Base-by-base conservation (phyloP, 1,140 invertebrate genomes). In the Orius insidiosus region DNA sequence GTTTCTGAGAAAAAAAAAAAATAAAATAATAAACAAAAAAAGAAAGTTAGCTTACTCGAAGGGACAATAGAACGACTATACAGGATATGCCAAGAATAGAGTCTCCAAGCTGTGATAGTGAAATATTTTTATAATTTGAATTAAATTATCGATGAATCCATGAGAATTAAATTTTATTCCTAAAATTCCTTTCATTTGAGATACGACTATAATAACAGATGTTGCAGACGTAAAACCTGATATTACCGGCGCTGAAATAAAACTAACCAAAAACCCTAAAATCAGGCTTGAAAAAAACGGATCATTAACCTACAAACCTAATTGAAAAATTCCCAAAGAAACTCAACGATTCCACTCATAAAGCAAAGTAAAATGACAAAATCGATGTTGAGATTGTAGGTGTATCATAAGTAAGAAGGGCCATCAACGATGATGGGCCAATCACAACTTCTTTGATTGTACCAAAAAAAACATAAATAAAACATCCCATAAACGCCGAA, bases 181-280 rank as follows among this genome's bases (percentile, higher is more conserved):
- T 8, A 90, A 63, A 6, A 92, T 60, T 9, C 76, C 76, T 65
- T 87, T 94, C 3, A 95, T 56, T 65, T 97, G 92, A 1, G 86
- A 76, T n/a, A 75, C 69, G 19, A 84, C 77, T 50, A 96, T 93
- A 31, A 90, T 92, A 11, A 95, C 67, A 0, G 90, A 85, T 4
- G 87, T 90, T 0, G 87, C 89, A 5, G 87, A 85, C 2, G 87
- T 94, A 58, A 96, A 96, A 8, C 86, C 87, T 51, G 80, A 85
- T 24, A 87, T 88, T 5, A 95, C 87, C 5, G 89, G 82, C 39
- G 82, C 68, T 0, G 89, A 93, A 48, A 97, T 95, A 57, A 93
- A 83, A 57, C 94, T 85, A 33, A 95, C 84, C 41, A 96, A 61
- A 58, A 94, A 92, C 53, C 90, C 92, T 92, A 59, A 31, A n/a